Conservation (phyloP, 2,113 vertebrate genomes). For the Pipra filicauda region DNA sequence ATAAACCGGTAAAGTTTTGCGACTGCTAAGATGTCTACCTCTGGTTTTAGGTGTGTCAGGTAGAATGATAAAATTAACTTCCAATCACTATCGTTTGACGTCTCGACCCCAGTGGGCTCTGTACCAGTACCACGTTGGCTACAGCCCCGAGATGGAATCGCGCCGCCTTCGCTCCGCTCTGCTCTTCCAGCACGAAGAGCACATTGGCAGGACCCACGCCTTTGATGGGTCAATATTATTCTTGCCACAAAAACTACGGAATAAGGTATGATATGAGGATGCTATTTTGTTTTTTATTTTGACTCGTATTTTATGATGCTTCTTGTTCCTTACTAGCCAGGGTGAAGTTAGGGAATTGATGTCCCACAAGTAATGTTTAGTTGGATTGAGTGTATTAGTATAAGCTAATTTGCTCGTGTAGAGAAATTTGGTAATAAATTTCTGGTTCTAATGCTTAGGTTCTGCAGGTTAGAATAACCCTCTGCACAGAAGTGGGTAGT, state of each 20-base stretch:
- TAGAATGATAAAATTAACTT: constrained; percentile 69
- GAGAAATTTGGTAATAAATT: background rate
- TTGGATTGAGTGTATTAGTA: background rate
- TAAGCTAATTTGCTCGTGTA: background rate
- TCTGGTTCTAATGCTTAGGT: background rate
- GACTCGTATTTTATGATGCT: background rate
- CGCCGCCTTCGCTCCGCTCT: constrained; percentile 84
- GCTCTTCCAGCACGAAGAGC: constrained; percentile 85
- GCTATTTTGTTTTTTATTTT: accelerated
- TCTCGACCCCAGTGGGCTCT: constrained; percentile 91
- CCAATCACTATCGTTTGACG: constrained; percentile 86
- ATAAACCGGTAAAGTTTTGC: too few relatives aligned
- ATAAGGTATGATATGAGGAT: constrained; percentile 64
- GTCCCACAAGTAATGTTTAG: background rate
- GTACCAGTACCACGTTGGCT: constrained; percentile 91
- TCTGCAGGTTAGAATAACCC: background rate
- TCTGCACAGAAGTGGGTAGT: background rate
- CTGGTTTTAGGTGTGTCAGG: constrained; percentile 79
- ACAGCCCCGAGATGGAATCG: constrained; percentile 88
- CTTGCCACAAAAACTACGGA: constrained; percentile 78
- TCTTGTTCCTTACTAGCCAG: background rate
- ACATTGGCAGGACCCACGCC: constrained; percentile 81
- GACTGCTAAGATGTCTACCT: background rate
- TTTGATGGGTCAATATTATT: constrained; percentile 90
- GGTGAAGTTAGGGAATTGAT: background rate